These are phyloP conservation scores for Lasioglossum albipes DNA, from an alignment of 1,140 invertebrate species.

Conservation along the genomic window DNA sequence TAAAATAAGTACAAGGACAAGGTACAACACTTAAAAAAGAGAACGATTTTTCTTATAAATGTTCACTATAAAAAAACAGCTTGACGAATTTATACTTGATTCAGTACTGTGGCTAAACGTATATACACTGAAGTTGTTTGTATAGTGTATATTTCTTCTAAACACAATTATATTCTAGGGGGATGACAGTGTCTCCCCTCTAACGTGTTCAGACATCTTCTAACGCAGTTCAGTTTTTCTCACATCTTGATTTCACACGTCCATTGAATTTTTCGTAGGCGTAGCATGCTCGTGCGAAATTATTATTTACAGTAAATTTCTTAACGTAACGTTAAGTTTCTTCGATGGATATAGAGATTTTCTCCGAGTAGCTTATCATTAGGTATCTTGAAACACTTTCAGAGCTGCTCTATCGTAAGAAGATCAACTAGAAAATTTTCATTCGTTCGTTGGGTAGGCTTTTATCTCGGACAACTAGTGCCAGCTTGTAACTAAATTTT, in stretches of 20 bases:
- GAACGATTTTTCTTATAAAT: constrained; percentile 22
- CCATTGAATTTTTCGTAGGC: constrained; percentile 11
- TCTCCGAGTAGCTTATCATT: background rate
- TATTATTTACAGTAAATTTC: constrained; percentile 1
- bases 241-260: background rate
- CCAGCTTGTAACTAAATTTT: constrained; percentile 16
- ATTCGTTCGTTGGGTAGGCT: background rate
- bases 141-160: constrained; percentile 38
- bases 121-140: constrained; percentile 13
- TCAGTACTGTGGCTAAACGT: background rate
- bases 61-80: constrained; percentile 10
- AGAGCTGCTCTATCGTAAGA: background rate
- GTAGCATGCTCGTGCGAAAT: constrained; percentile 10
- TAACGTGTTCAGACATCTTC: background rate
- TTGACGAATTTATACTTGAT: constrained; percentile 24
- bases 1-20: constrained; percentile 34
- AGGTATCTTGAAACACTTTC: background rate
- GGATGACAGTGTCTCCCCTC: constrained; percentile 6
- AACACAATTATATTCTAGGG: constrained; percentile 13
- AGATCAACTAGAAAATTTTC: constrained; percentile 17
- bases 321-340: constrained; percentile 14
- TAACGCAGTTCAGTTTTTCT: constrained; percentile 1
- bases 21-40: constrained; percentile 26
- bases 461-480: constrained; percentile 3
- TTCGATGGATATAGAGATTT: background rate